Evolutionary conservation across 2,888 invertebrate genomes (phyloP).

Genomic region (Proisotoma minuta): DNA sequence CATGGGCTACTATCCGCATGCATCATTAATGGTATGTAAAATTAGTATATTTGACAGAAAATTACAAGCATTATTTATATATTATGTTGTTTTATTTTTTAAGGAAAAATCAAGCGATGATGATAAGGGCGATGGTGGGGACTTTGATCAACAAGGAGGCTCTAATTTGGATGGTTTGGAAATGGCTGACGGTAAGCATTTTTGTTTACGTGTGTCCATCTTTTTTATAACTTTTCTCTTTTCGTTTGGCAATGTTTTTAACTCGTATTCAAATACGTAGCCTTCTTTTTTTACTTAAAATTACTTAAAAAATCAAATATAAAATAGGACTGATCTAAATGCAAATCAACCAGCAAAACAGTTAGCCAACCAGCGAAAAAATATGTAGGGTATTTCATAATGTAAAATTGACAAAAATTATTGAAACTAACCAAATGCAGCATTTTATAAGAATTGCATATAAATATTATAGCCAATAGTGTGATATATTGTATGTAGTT

Average conservation of each 20-base stretch:
- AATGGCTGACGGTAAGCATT: constrained; percentile 46
- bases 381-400: not conserved
- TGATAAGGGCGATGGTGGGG: constrained; percentile 36
- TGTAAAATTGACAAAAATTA: too few species aligned
- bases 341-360: too few species aligned
- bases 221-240: constrained; percentile 26
- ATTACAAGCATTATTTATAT: not conserved
- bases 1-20: constrained; percentile 45
- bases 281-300: not conserved
- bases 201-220: constrained; percentile 1
- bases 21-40: constrained; percentile 41
- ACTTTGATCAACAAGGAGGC: constrained; percentile 43
- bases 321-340: too few species aligned
- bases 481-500: not conserved
- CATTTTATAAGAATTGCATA: too few species aligned
- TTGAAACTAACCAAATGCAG: too few species aligned
- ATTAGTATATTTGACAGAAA: not conserved
- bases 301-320: too few species aligned
- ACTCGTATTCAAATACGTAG: too few species aligned
- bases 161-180: constrained; percentile 45
- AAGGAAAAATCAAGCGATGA: constrained; percentile 47
- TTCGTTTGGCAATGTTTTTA: constrained; percentile 31
- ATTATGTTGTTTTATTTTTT: constrained; percentile 6
- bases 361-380: too few species aligned
- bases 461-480: not conserved